Evolutionary conservation across 2,113 vertebrate species (phyloP).

Genomic region (Ophiodon elongatus): DNA sequence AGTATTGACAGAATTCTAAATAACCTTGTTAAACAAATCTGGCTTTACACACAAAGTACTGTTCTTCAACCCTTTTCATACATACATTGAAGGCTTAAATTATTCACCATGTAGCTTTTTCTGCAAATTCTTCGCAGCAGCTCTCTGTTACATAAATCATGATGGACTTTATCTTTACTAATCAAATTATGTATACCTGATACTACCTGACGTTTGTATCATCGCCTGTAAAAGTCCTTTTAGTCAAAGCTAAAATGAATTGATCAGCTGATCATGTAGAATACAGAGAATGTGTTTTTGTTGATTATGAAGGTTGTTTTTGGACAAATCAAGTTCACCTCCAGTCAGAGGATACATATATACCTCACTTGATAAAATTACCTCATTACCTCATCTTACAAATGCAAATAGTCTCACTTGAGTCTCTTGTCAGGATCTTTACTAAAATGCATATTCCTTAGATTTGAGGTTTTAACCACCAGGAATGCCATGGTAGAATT

Average conservation of each 20-base stretch:
- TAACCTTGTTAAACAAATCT: slow-evolving; percentile 56
- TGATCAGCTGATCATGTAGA: not conserved
- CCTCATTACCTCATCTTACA: not conserved
- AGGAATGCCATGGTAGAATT: too few relatives aligned
- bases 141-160: slow-evolving; percentile 1
- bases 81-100: slow-evolving; percentile 39
- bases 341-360: not conserved
- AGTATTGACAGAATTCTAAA: slow-evolving; percentile 64
- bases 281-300: not conserved
- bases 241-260: not conserved
- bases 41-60: slow-evolving; percentile 28
- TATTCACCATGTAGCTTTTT: not conserved
- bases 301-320: not conserved
- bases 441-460: not conserved
- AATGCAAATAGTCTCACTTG: not conserved
- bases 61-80: slow-evolving; percentile 20
- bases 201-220: not conserved
- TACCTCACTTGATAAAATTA: not conserved
- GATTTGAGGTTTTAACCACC: not conserved
- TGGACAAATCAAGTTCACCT: not conserved
- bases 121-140: not conserved
- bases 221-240: not conserved
- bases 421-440: not conserved
- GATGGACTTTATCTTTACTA: not conserved
- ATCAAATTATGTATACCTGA: not conserved